Conservation (phyloP, 2,113 vertebrate genomes). For the Clinocottus analis region DNA sequence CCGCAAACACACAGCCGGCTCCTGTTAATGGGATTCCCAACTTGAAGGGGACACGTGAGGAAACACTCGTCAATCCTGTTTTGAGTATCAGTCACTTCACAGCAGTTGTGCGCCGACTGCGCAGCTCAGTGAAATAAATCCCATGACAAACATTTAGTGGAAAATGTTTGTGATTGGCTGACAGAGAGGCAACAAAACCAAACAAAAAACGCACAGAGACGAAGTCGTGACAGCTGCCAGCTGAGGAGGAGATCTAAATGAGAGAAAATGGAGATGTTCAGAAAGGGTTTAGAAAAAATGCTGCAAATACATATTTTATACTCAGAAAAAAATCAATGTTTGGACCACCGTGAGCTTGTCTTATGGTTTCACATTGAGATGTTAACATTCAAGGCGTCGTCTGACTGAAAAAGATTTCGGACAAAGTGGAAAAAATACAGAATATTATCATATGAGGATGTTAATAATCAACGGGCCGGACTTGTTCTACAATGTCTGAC, state of each 20-base stretch:
- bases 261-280: slow-evolving; percentile 64
- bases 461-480: neutral
- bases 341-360: slow-evolving; percentile 5
- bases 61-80: slow-evolving; percentile 12
- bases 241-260: slow-evolving; percentile 57
- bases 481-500: slow-evolving; percentile 23
- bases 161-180: slow-evolving; percentile 36
- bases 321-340: slow-evolving; percentile 14
- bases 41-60: slow-evolving; percentile 29
- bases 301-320: slow-evolving; percentile 61
- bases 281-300: slow-evolving; percentile 49
- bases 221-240: slow-evolving; percentile 62
- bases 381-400: slow-evolving; percentile 23
- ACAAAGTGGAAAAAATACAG: slow-evolving; percentile 5
- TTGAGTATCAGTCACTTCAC: slow-evolving; percentile 21
- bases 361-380: neutral
- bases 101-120: slow-evolving; percentile 27
- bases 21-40: slow-evolving; percentile 26
- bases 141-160: slow-evolving; percentile 9
- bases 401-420: slow-evolving; percentile 2
- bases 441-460: neutral
- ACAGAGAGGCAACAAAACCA: slow-evolving; percentile 10
- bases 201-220: slow-evolving; percentile 11
- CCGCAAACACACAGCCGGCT: slow-evolving; percentile 22
- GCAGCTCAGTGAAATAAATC: slow-evolving; percentile 32